Conservation (phyloP, 2,797 vertebrate species). For the Amniataba percoides region DNA sequence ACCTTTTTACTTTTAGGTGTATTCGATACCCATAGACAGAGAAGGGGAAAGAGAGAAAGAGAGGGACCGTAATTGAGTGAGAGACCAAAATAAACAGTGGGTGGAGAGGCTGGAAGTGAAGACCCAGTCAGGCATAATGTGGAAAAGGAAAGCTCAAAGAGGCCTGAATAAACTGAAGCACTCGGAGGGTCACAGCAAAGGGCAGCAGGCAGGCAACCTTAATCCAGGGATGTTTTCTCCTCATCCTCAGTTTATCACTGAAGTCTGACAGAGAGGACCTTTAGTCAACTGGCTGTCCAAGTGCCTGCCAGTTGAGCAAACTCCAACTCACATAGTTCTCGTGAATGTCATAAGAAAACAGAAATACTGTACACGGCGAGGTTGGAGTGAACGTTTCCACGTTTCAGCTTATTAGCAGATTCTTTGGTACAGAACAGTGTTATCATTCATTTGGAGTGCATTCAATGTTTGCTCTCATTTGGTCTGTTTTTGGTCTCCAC, state of each 20-base stretch:
- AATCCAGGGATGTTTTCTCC: conserved; percentile 58
- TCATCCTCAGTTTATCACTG: conserved; percentile 54
- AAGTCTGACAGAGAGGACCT: conserved; percentile 45
- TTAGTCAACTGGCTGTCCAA: conserved; percentile 27
- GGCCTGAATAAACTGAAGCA: conserved; percentile 54
- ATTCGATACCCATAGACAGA: background rate
- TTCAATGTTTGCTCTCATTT: background rate
- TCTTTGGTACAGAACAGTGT: background rate
- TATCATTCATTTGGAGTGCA: background rate
- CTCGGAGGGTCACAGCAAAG: conserved; percentile 50
- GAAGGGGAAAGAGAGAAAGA: background rate
- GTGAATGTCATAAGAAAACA: conserved; percentile 5
- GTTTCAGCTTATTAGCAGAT: background rate
- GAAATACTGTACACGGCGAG: background rate
- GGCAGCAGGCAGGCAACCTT: conserved; percentile 42
- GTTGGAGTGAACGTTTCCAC: background rate
- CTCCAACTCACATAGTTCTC: background rate
- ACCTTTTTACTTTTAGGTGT: background rate
- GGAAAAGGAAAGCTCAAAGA: conserved; percentile 51
- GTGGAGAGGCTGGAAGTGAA: conserved; percentile 29
- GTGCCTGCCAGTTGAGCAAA: conserved; percentile 20
- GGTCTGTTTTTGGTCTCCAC: background rate
- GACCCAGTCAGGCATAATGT: conserved; percentile 40
- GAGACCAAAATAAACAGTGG: conserved; percentile 39
- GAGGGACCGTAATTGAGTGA: conserved; percentile 10